Percentiles rank a stretch among this genome's conserved stretches.
Evolutionary conservation across 2,113 vertebrate species (phyloP).

Genomic region (Entosphenus tridentatus): DNA sequence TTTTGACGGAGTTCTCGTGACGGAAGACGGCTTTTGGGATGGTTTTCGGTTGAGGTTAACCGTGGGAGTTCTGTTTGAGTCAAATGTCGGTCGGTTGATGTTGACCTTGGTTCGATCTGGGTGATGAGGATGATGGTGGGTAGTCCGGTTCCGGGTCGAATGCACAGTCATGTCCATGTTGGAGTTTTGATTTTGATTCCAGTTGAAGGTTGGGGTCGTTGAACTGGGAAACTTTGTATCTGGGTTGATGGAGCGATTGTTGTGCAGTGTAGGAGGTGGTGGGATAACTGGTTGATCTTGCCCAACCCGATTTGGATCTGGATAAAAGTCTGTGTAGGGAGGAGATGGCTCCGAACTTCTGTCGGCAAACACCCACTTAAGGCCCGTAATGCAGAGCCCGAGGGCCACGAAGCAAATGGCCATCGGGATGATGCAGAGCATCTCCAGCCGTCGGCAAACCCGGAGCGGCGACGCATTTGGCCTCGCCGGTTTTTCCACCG

Average conservation of each 20-base stretch:
- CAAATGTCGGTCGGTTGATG: not conserved
- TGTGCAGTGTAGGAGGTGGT: constrained; percentile 3
- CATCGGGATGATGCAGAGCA: constrained; percentile 11
- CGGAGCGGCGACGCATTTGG: not conserved
- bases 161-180: not conserved
- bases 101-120: not conserved
- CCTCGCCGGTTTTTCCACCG: not conserved
- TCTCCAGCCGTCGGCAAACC: constrained; percentile 5
- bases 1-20: too few species aligned
- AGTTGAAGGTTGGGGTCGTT: not conserved
- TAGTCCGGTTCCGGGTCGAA: too few species aligned
- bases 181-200: not conserved
- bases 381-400: constrained; percentile 13
- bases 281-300: constrained; percentile 3
- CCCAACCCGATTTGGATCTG: constrained; percentile 1
- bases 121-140: too few species aligned
- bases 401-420: constrained; percentile 14
- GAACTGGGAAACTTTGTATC: not conserved
- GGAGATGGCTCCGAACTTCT: constrained; percentile 7
- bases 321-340: constrained; percentile 1
- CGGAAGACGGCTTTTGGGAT: not conserved
- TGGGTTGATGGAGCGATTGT: not conserved
- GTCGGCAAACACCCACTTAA: constrained; percentile 11
- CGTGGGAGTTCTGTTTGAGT: not conserved
- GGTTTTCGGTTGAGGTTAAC: constrained; percentile 1